Conservation (phyloP, 92 coral and sea anemone genomes). For the Nematostella vectensis region DNA sequence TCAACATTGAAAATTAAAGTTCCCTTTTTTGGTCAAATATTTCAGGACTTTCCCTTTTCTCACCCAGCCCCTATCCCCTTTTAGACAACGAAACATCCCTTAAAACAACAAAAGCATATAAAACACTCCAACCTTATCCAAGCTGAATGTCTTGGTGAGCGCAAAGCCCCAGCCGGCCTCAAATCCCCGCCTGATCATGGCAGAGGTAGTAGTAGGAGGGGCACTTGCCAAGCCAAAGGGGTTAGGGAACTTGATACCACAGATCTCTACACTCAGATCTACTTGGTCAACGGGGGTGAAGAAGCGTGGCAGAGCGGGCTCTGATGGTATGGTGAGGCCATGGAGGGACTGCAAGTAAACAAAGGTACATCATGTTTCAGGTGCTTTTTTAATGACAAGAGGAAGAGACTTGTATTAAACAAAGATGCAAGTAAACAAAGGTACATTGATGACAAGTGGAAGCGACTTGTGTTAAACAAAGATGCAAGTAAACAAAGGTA, state of each 20-base stretch:
- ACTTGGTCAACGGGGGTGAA: slow-evolving; percentile 85
- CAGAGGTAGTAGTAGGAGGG: slow-evolving; percentile 90
- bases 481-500: too few relatives aligned
- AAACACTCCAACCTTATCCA: slow-evolving; percentile 99
- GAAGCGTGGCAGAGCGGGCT: slow-evolving; percentile 75
- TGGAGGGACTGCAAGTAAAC: slow-evolving; percentile 63
- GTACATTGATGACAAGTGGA: not conserved
- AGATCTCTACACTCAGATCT: slow-evolving; percentile 82
- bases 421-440: not conserved
- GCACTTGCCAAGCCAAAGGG: slow-evolving; percentile 98
- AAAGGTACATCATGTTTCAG: too few relatives aligned
- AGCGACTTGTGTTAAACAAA: too few relatives aligned
- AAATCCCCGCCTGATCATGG: slow-evolving; percentile 95
- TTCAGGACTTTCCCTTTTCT: too few relatives aligned
- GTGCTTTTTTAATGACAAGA: too few relatives aligned
- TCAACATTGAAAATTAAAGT: too few relatives aligned
- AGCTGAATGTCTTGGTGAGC: slow-evolving; percentile 79
- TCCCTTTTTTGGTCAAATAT: too few relatives aligned
- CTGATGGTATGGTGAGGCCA: slow-evolving; percentile 44
- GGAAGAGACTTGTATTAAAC: too few relatives aligned
- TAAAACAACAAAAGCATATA: too few relatives aligned
- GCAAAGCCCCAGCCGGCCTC: slow-evolving; percentile 99
- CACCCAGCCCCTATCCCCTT: too few relatives aligned
- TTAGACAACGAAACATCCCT: too few relatives aligned
- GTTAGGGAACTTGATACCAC: slow-evolving; percentile 83